Percentiles rank a stretch among this genome's conserved stretches.
These are phyloP conservation scores for Synanthedon myopaeformis DNA, from an alignment of 2,888 invertebrate species.

Conservation along the genomic window DNA sequence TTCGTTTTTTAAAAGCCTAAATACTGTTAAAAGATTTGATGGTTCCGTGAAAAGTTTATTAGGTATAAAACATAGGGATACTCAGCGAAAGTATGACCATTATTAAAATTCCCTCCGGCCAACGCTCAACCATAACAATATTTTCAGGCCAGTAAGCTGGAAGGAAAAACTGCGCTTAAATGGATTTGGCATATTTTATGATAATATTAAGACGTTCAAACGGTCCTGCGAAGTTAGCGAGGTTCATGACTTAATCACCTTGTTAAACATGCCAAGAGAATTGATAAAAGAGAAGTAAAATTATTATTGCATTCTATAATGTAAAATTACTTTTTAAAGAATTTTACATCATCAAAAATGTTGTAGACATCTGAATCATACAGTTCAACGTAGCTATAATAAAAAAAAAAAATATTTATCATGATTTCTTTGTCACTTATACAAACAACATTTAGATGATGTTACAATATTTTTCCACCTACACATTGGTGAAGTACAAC, in stretches of 20 bases:
- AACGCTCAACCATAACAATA: slow-evolving; percentile 41
- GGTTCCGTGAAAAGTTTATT: slow-evolving; percentile 24
- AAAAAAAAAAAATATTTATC: too few species aligned
- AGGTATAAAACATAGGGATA: slow-evolving; percentile 20
- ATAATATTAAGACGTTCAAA: slow-evolving; percentile 28
- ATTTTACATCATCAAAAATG: too few species aligned
- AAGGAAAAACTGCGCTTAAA: slow-evolving; percentile 49
- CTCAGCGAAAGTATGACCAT: slow-evolving; percentile 18
- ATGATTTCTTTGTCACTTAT: too few species aligned
- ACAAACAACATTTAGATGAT: too few species aligned
- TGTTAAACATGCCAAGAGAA: not conserved
- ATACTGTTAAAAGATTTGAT: slow-evolving; percentile 3
- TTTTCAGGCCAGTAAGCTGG: slow-evolving; percentile 40
- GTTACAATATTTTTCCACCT: too few species aligned
- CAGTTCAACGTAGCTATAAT: too few species aligned
- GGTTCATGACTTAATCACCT: slow-evolving; percentile 1
- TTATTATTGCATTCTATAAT: too few species aligned
- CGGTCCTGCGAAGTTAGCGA: slow-evolving; percentile 13
- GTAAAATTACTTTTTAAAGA: too few species aligned
- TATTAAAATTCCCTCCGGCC: slow-evolving; percentile 26
- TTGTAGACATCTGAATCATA: too few species aligned
- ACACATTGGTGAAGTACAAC: too few species aligned
- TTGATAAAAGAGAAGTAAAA: too few species aligned
- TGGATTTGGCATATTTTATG: slow-evolving; percentile 47
- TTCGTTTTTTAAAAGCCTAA: not conserved